phyloP scores from a whole-genome alignment of 2,113 vertebrate genomes.

The Leuciscus idus region DNA sequence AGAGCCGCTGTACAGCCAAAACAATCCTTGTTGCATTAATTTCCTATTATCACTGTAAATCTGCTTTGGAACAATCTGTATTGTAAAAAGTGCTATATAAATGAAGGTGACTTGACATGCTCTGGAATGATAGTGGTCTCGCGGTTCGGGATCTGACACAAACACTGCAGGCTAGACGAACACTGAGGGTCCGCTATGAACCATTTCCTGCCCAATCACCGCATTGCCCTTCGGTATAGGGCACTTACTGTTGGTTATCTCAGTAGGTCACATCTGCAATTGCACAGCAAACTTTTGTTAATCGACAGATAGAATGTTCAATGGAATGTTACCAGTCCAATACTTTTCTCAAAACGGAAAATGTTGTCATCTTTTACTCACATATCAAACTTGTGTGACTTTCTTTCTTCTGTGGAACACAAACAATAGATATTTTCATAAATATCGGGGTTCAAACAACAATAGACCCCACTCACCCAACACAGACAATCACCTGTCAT shows the following conservation, averaged over 20 bases:
- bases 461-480: neutral
- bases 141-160: conserved; percentile 45
- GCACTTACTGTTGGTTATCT: neutral
- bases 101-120: too few species aligned
- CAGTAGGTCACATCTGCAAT: neutral
- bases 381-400: too few species aligned
- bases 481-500: neutral
- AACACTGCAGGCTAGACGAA: conserved; percentile 27
- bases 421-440: too few species aligned
- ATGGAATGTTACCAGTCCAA: neutral
- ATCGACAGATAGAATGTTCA: neutral
- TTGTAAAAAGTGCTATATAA: too few species aligned
- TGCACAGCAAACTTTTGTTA: neutral
- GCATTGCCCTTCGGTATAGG: neutral
- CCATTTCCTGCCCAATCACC: conserved; percentile 20
- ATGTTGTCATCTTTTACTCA: too few species aligned
- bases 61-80: too few species aligned
- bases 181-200: neutral
- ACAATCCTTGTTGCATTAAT: too few species aligned
- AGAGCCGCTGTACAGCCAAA: too few species aligned
- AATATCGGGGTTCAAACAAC: neutral
- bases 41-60: too few species aligned
- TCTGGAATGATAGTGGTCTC: neutral
- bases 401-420: too few species aligned
- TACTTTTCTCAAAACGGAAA: too few species aligned